A percentile compares a stretch with the other conserved stretches of the same genome.
phyloP scores from a whole-genome alignment of 2,888 invertebrate species.

The Synergus itoensis region DNA sequence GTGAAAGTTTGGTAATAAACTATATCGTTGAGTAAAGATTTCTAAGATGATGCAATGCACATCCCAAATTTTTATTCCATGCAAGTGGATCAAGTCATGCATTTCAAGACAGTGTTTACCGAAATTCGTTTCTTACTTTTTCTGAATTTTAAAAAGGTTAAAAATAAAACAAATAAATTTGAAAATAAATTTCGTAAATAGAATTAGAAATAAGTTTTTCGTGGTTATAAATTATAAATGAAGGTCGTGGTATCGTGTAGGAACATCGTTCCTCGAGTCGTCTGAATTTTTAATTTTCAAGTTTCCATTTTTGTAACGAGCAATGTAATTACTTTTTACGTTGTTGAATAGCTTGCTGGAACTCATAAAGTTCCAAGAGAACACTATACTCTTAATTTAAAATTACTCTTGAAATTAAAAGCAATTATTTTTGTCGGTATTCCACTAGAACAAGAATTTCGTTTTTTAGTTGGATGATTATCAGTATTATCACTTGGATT shows the following conservation, averaged over 20 bases:
- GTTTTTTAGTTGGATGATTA: not conserved
- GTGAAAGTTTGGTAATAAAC: no score
- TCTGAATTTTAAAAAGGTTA: not conserved
- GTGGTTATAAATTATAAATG: no score
- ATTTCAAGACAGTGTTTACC: not conserved
- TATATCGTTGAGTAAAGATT: no score
- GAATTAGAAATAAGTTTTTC: no score
- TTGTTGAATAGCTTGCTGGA: not conserved
- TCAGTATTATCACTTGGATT: not conserved
- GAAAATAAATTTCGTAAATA: not conserved
- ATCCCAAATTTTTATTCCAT: not conserved
- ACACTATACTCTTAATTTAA: not conserved
- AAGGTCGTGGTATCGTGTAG: no score
- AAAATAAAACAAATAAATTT: not conserved
- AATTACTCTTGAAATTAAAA: not conserved
- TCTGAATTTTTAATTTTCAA: not conserved
- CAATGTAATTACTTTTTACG: not conserved
- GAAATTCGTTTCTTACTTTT: no score
- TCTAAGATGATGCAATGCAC: not conserved
- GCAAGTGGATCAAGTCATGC: constrained; percentile 23
- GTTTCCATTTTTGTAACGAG: not conserved
- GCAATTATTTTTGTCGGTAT: not conserved
- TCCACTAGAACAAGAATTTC: not conserved
- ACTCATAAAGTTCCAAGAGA: not conserved
- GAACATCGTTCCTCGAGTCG: no score